Conservation (phyloP, 2,888 invertebrate species). For the Andrena hattorfiana region DNA sequence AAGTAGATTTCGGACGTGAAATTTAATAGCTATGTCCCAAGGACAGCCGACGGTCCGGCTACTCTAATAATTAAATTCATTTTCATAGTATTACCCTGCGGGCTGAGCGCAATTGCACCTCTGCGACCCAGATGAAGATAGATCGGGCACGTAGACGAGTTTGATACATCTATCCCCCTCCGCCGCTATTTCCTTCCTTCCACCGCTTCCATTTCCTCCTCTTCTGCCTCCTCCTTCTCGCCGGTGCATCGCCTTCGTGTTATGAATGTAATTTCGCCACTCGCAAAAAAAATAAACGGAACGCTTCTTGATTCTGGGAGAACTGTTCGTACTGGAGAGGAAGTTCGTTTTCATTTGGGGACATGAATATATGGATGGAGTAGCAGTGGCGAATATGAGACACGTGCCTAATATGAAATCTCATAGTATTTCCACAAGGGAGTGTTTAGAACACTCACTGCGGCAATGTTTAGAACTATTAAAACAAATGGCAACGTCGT, state of each 20-base stretch:
- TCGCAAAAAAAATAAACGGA: constrained; percentile 7
- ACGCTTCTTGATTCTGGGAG: not conserved
- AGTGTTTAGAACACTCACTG: no score
- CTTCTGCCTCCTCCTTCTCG: not conserved
- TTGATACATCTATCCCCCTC: not conserved
- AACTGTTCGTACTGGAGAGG: no score
- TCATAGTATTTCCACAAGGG: no score
- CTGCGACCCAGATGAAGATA: not conserved
- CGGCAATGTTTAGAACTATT: no score
- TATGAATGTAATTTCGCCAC: constrained; percentile 22
- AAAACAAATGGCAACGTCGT: no score
- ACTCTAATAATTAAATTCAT: constrained; percentile 58
- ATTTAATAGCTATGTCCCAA: constrained; percentile 64
- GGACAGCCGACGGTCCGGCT: constrained; percentile 27
- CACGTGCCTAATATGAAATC: no score
- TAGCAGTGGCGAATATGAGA: no score
- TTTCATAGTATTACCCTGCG: constrained; percentile 33
- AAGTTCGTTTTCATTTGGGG: no score
- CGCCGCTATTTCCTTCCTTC: not conserved
- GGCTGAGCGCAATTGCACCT: not conserved
- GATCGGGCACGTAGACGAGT: constrained; percentile 8
- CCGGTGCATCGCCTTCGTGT: not conserved
- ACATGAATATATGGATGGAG: no score
- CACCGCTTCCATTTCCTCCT: not conserved
- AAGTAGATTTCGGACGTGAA: constrained; percentile 62